phyloP scores from a whole-genome alignment of 2,797 vertebrate species.

The Lates japonicus region DNA sequence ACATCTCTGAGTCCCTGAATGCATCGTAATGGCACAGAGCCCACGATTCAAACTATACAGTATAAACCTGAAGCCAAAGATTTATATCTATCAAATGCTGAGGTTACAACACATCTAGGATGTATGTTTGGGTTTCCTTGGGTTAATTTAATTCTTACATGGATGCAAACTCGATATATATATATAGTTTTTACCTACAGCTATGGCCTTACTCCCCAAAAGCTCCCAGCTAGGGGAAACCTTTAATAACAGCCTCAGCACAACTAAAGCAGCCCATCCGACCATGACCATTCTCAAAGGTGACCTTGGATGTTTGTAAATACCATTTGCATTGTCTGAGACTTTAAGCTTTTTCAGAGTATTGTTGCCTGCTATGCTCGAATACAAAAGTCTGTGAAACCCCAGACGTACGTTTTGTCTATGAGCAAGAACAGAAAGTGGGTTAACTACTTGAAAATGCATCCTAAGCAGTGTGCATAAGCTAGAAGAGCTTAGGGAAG shows the following conservation, averaged over 20 bases:
- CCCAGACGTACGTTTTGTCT: slow-evolving; percentile 68
- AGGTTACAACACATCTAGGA: slow-evolving; percentile 7
- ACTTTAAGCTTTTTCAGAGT: slow-evolving; percentile 45
- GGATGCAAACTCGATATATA: not conserved
- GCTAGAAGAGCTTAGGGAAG: slow-evolving; percentile 64
- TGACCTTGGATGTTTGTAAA: slow-evolving; percentile 55
- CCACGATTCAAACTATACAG: slow-evolving; percentile 7
- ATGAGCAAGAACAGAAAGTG: slow-evolving; percentile 65
- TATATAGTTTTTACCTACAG: not conserved
- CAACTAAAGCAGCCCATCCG: slow-evolving; percentile 27
- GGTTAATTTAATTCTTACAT: not conserved
- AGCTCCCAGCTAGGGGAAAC: slow-evolving; percentile 11
- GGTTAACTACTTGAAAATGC: slow-evolving; percentile 73
- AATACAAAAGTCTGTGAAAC: slow-evolving; percentile 55
- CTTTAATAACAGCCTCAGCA: slow-evolving; percentile 22
- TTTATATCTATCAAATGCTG: slow-evolving; percentile 24
- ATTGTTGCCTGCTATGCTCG: slow-evolving; percentile 22
- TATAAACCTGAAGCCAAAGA: not conserved
- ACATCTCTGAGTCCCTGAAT: slow-evolving; percentile 30
- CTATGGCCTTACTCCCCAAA: slow-evolving; percentile 3
- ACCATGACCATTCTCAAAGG: slow-evolving; percentile 43
- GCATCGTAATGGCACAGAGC: slow-evolving; percentile 21
- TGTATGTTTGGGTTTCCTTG: slow-evolving; percentile 20
- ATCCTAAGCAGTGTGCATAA: slow-evolving; percentile 66
- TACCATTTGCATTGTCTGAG: slow-evolving; percentile 45